Evolutionary conservation across 2,888 invertebrate species (phyloP).

Genomic region (Oxystoma pomonae): DNA sequence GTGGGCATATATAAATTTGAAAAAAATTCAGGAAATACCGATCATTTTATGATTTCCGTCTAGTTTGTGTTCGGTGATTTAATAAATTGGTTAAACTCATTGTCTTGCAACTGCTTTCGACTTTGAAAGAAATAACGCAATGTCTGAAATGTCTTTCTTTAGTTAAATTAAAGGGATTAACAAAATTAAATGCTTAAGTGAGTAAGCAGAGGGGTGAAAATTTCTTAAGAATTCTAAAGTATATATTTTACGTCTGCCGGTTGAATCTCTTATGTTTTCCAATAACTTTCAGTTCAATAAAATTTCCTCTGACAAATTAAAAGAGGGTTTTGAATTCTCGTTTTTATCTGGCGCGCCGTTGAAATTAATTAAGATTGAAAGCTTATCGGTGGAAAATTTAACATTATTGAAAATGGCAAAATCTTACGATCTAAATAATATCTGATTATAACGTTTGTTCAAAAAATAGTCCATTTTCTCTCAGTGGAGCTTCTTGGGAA

Average conservation of each 20-base stretch:
- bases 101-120: no score
- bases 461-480: no score
- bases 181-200: neutral
- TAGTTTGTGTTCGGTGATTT: no score
- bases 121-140: no score
- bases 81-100: no score
- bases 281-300: neutral
- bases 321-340: neutral
- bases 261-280: neutral
- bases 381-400: neutral
- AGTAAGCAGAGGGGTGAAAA: neutral
- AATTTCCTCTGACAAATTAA: neutral
- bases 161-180: neutral
- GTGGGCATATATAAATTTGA: neutral
- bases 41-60: no score
- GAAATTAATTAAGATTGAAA: neutral
- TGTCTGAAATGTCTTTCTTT: no score
- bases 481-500: no score
- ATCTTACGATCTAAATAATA: neutral
- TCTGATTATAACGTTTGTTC: no score
- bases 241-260: neutral
- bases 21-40: neutral
- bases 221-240: neutral
- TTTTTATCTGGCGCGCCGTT: neutral
- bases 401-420: neutral